Base-by-base conservation (phyloP, 2,888 invertebrate genomes). In the Oscheius myriophilus region DNA sequence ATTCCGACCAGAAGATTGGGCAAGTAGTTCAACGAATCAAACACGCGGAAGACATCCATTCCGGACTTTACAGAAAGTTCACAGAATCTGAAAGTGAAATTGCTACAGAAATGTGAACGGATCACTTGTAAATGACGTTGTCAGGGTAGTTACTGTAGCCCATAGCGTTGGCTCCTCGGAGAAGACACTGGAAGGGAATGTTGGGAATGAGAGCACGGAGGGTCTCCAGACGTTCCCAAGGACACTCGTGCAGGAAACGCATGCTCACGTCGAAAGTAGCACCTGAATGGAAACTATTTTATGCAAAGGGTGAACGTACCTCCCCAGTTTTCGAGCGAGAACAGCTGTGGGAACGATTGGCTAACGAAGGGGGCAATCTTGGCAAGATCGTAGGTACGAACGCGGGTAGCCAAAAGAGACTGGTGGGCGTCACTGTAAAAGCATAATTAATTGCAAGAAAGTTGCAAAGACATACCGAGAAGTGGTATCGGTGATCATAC, bases 111-210 rank as follows among this genome's bases (percentile, higher is more conserved):
- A 11, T 12, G 4, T 2, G 16, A 11, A 43, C 1, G 14, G 51
- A 46, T 43, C 84, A 91, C 90, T 96, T 94, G 89, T 89, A 92
- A 18, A 99, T 95, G n/a, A 94, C 96, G 87, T 98, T 98, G 87
- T 99, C 98, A 0, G 98, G 97, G 87, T 98, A 99, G 89, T 95
- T 96, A 1, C 97, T 97, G 88, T 99, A 98, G 0, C 98, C 98
- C 41, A 98, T 97, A 45, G 96, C 97, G 88, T 97, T 99, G 54
- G 98, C 97, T 2, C 98, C 98, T 71, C 98, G 90, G 71, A 98
- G 89, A 79, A 98, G 89, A 96, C 98, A 98, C 67, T 98, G 98
- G 91, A 98, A 98, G 21, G 98, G 98, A 86, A 98, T 94, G 82
- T 90, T 90, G 9, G 89, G 89, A 57, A 89, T 87, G 76, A 91